Conservation (phyloP, 2,113 vertebrate species). For the Struthidea cinerea region DNA sequence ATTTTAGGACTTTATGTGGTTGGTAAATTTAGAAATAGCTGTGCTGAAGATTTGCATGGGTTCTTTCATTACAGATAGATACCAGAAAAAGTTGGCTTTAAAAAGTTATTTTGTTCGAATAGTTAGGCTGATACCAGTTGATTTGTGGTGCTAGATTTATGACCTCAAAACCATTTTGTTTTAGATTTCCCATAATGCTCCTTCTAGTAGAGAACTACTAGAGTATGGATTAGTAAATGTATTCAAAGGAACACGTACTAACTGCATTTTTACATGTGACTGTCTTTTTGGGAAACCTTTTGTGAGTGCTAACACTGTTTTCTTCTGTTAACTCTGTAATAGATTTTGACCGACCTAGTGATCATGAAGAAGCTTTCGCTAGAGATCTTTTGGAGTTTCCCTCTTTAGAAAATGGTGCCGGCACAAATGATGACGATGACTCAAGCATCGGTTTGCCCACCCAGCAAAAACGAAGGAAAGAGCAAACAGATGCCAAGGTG, state of each 20-base stretch:
- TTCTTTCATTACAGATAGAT: neutral
- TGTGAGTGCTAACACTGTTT: neutral
- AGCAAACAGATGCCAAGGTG: neutral
- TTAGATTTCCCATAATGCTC: neutral
- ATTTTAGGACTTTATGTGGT: neutral
- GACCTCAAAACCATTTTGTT: neutral
- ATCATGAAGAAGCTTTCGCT: constrained; percentile 84
- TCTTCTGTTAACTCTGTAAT: neutral
- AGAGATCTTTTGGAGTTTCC: constrained; percentile 88
- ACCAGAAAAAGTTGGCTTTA: neutral
- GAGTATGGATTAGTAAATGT: neutral
- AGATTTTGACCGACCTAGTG: constrained; percentile 88
- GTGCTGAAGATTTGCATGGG: neutral
- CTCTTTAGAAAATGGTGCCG: constrained; percentile 86
- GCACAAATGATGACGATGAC: constrained; percentile 87
- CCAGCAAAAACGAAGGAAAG: constrained; percentile 55
- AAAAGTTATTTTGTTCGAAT: neutral
- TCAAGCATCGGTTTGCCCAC: constrained; percentile 80
- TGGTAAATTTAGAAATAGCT: neutral
- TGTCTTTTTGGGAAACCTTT: neutral
- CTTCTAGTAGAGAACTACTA: neutral
- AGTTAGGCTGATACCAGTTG: neutral
- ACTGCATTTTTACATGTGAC: neutral
- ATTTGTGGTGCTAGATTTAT: neutral
- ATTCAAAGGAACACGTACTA: neutral